A percentile compares a stretch with the other conserved stretches of the same genome.
These are phyloP conservation scores for Elephas maximus DNA, from an alignment of 2,113 vertebrate genomes.

Conservation along the genomic window DNA sequence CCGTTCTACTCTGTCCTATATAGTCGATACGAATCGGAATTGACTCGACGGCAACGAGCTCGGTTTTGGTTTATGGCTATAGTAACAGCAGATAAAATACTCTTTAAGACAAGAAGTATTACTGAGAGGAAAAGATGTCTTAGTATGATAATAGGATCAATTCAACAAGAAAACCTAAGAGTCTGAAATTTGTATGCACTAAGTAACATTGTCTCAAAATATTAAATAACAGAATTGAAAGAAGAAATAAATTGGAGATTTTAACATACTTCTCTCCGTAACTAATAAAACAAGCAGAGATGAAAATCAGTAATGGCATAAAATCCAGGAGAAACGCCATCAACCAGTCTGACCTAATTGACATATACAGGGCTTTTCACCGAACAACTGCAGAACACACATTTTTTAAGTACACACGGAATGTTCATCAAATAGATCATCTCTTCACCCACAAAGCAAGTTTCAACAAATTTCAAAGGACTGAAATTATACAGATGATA, in stretches of 20 bases:
- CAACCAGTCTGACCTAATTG: no score
- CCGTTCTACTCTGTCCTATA: no score
- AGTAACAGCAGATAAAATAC: neutral
- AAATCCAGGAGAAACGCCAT: no score
- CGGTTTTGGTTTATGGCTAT: neutral
- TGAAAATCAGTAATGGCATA: neutral
- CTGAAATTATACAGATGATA: no score
- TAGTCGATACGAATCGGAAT: no score
- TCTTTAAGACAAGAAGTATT: neutral
- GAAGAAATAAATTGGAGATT: neutral
- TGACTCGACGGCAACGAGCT: no score
- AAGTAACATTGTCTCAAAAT: neutral
- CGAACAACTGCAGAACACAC: no score
- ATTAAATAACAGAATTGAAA: conserved; percentile 22
- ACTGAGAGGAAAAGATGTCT: neutral
- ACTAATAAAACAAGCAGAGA: neutral
- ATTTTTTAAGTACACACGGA: no score
- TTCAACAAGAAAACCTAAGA: conserved; percentile 23
- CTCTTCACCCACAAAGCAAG: no score
- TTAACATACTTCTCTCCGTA: neutral
- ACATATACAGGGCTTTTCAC: no score
- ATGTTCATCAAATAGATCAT: no score
- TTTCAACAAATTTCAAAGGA: no score
- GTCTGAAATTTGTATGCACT: neutral
- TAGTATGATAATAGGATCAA: neutral